Evolutionary conservation across 2,888 invertebrate genomes (phyloP).

Genomic region (Augiades crinisus): DNA sequence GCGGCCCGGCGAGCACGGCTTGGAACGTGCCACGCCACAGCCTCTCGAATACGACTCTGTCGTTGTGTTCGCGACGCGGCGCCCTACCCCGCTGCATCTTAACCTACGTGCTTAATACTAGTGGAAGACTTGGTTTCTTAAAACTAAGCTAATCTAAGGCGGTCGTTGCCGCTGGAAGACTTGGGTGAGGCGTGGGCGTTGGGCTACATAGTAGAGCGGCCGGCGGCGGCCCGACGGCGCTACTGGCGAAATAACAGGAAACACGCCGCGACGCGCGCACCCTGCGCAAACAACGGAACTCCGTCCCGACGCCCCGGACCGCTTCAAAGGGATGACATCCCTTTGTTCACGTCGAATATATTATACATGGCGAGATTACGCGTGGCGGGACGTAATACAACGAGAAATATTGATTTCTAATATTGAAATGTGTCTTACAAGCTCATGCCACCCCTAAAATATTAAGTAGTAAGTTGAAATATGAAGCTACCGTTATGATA

Average conservation of each 20-base stretch:
- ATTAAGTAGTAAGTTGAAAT: too few species aligned
- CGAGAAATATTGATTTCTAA: too few species aligned
- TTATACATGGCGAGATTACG: background rate
- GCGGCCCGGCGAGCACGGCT: constrained; percentile 65
- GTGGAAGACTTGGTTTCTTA: constrained; percentile 81
- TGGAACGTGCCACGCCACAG: constrained; percentile 86
- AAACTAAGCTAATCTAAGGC: constrained; percentile 53
- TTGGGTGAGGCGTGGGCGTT: constrained; percentile 49
- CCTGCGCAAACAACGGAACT: constrained; percentile 73
- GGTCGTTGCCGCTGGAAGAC: constrained; percentile 67
- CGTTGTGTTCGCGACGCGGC: constrained; percentile 74
- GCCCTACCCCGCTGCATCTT: constrained; percentile 75
- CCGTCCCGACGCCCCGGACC: constrained; percentile 29
- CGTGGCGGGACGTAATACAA: background rate
- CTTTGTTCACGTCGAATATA: constrained; percentile 23
- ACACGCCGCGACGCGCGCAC: constrained; percentile 61
- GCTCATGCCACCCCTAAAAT: too few species aligned
- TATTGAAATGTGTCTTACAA: too few species aligned
- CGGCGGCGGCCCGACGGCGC: constrained; percentile 75
- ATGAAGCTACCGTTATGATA: too few species aligned
- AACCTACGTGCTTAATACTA: constrained; percentile 60
- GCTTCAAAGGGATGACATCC: constrained; percentile 13
- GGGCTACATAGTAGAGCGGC: constrained; percentile 68
- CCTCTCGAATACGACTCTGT: constrained; percentile 86
- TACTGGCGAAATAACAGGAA: constrained; percentile 56